Evolutionary conservation across 1,140 invertebrate species (phyloP).

Genomic region (Tyrophagus putrescentiae): DNA sequence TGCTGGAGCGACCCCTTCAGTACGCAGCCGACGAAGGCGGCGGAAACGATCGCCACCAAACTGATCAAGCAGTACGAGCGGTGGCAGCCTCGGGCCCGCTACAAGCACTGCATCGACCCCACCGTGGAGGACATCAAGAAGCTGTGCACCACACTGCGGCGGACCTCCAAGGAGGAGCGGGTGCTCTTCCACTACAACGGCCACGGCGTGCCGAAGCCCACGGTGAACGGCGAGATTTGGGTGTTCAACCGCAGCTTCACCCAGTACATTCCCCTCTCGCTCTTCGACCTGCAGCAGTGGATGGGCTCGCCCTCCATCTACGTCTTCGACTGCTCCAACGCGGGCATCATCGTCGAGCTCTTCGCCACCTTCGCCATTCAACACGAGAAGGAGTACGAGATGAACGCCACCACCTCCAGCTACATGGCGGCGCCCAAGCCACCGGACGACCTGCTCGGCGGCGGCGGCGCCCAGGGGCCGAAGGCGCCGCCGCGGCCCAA

Average conservation of each 20-base stretch:
- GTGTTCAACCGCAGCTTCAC: conserved; percentile 97
- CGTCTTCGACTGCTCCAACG: conserved; percentile 97
- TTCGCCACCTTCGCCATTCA: conserved; percentile 82
- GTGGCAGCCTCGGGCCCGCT: conserved; percentile 90
- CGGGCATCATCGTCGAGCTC: conserved; percentile 82
- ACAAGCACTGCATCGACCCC: conserved; percentile 90
- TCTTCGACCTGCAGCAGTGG: conserved; percentile 97
- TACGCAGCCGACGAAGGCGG: conserved; percentile 69
- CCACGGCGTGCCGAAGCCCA: conserved; percentile 95
- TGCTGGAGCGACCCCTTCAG: conserved; percentile 81
- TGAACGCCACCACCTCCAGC: conserved; percentile 30
- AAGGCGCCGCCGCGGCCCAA: conserved; percentile 20
- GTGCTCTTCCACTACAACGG: conserved; percentile 99
- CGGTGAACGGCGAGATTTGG: conserved; percentile 97
- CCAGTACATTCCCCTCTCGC: conserved; percentile 95
- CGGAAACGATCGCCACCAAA: conserved; percentile 77
- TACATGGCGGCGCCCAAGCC: not conserved
- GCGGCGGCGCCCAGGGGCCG: not conserved
- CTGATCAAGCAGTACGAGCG: conserved; percentile 90
- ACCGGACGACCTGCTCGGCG: not conserved
- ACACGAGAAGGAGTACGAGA: conserved; percentile 71
- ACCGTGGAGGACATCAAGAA: conserved; percentile 97
- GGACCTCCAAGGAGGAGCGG: conserved; percentile 95
- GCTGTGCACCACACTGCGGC: conserved; percentile 77
- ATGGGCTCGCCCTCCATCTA: conserved; percentile 98